phyloP scores from a whole-genome alignment of 2,113 vertebrate genomes.

The Psittacara wagleri region DNA sequence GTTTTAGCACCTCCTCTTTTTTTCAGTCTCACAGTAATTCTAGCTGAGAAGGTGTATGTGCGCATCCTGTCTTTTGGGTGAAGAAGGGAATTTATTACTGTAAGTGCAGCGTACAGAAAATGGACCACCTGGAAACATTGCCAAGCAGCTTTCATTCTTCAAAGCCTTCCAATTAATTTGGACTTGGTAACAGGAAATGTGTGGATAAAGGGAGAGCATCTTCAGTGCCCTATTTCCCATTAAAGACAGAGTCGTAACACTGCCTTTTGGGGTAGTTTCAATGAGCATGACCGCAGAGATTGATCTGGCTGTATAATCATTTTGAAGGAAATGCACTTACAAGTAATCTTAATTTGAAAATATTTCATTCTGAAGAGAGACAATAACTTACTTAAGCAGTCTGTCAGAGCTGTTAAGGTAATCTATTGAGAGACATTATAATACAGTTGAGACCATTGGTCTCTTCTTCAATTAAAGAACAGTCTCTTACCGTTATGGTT shows the following conservation, averaged over 20 bases:
- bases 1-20: neutral
- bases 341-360: neutral
- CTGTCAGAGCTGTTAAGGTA: neutral
- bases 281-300: neutral
- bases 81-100: neutral
- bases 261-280: neutral
- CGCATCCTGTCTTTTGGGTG: neutral
- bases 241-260: neutral
- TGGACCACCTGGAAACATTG: neutral
- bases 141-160: neutral
- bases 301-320: neutral
- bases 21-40: neutral
- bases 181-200: neutral
- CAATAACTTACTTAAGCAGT: neutral
- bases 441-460: neutral
- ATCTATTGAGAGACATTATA: neutral
- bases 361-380: neutral
- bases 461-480: neutral
- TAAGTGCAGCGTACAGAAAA: neutral
- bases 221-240: neutral
- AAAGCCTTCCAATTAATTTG: neutral
- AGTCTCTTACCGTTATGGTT: neutral
- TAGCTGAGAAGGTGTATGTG: neutral
- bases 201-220: neutral
- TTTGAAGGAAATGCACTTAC: neutral